Evolutionary conservation across 2,113 vertebrate genomes (phyloP), one percentile per base, ranked within the genome.

Genomic region (Dasyornis broadbenti): DNA sequence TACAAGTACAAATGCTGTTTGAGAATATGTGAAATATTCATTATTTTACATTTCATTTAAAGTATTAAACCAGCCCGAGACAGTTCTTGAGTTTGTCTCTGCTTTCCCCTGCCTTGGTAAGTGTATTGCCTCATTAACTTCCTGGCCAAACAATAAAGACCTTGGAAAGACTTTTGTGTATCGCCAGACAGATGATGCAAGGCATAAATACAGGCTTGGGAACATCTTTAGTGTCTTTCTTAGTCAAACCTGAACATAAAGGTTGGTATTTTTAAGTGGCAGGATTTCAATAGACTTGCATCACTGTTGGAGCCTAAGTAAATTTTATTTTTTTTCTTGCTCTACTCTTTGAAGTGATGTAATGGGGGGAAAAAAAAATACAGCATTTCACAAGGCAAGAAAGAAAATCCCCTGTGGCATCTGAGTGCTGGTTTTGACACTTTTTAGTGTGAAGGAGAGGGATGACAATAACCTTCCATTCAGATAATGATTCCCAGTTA

Each of bases 181-280:
- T 97, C 59, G 42, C 98, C 97, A 98, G 98, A 97, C 97, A 98
- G 97, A 98, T 96, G 96, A 97, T 98, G 95, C 97, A 95, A 98
- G 96, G 96, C 95, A 69, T 86, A 83, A 49, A 89, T 85, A 93
- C 82, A 97, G 54, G 90, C 93, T 97, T 97, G 87, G 92, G 96
- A 96, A 97, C 93, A 95, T 97, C 97, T 98, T 96, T 94, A 95
- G 97, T 97, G 97, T 96, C 93, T 96, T 78, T 96, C 44, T 84
- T 89, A 97, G 95, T 97, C 87, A 92, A 95, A 94, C 96, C 87
- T 97, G 96, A 96, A 95, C 94, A 95, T 94, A 92, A 72, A 95
- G 86, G 95, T 96, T 97, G 93, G 86, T 95, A 70, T 93, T 97
- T 98, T 97, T 97, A 97, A 96, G 95, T 96, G 97, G 86, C 78